Base-by-base conservation (phyloP, 2,113 vertebrate species). In the Pedionomus torquatus region DNA sequence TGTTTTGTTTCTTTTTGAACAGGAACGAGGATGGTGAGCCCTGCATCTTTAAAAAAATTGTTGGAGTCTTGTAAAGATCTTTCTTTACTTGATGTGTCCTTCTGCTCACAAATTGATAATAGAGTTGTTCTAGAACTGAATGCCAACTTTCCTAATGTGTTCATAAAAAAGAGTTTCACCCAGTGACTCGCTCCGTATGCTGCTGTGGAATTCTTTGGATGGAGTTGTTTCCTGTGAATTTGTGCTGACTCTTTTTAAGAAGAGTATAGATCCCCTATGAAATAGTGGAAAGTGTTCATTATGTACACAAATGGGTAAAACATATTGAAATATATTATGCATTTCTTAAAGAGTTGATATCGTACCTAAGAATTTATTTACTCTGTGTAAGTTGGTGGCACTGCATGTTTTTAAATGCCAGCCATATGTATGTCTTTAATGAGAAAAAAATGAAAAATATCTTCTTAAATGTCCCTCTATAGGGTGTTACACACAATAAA, bases 121-220 rank as follows among this genome's bases (percentile, higher is more conserved):
- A 98, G 98, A 91, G 98, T 98, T 33, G 99, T 99, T 65, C 98
- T 99, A 74, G 99, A 99, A 96, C 98, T 99, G 87, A 98, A 97
- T 58, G 97, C 98, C 79, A 98, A 97, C 95, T 99, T 99, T 91
- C 99, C 99, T 71, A 98, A 98, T 16, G 99, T 99, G 82, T 98
- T 98, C 97, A 99, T 99, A 97, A 99, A 99, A 97, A 99, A 99
- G 98, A 99, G 99, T 97, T 99, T 99, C 97, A 99, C 99, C 91
- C 99, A 99, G 97, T 99, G 98, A 99, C 93, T 97, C 91, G 9
- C 44, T 90, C 5, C 85, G 52, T 86, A 54, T 91, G 88, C 92
- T 97, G 60, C 93, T 83, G 77, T 95, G 80, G 88, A 96, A 96
- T 95, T 71, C 5, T 4, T 96, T 93, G 94, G 87, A 79, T 89